Percentiles rank a stretch among this genome's conserved stretches.
phyloP scores from a whole-genome alignment of 2,113 vertebrate species.

The Pachypanchax playfairii region DNA sequence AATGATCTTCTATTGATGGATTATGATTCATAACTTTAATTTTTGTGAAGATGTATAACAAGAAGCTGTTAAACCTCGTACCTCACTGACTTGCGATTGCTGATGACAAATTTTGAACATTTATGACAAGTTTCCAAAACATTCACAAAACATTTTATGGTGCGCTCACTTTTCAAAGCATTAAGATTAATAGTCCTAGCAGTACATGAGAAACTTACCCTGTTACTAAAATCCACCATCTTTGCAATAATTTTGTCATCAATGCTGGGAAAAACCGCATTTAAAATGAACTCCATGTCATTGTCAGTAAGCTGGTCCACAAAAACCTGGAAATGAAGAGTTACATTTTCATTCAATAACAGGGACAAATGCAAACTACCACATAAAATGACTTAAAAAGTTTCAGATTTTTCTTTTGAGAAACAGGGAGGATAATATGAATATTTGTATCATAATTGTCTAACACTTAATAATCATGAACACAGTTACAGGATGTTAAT shows the following conservation, averaged over 20 bases:
- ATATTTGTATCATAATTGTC: background rate
- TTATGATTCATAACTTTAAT: too few relatives aligned
- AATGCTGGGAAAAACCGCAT: slow-evolving; percentile 88
- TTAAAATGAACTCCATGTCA: slow-evolving; percentile 94
- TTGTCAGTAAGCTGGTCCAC: slow-evolving; percentile 90
- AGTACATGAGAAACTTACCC: slow-evolving; percentile 77
- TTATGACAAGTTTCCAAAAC: too few relatives aligned
- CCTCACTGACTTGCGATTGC: too few relatives aligned
- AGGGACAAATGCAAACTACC: background rate
- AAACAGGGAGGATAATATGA: background rate
- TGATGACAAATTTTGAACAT: too few relatives aligned
- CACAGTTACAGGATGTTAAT: background rate
- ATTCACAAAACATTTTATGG: too few relatives aligned
- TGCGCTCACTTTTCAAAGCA: too few relatives aligned
- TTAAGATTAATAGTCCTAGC: too few relatives aligned
- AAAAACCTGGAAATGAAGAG: slow-evolving; percentile 83
- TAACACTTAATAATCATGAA: background rate
- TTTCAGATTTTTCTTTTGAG: background rate
- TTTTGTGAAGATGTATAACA: too few relatives aligned
- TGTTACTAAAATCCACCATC: slow-evolving; percentile 96
- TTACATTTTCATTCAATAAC: background rate
- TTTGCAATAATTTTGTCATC: slow-evolving; percentile 85
- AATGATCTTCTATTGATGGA: too few relatives aligned
- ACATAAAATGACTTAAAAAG: background rate
- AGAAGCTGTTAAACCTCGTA: too few relatives aligned